Percentiles rank a stretch among this genome's conserved stretches.
phyloP scores from a whole-genome alignment of 2,113 vertebrate species.

The Passer montanus region DNA sequence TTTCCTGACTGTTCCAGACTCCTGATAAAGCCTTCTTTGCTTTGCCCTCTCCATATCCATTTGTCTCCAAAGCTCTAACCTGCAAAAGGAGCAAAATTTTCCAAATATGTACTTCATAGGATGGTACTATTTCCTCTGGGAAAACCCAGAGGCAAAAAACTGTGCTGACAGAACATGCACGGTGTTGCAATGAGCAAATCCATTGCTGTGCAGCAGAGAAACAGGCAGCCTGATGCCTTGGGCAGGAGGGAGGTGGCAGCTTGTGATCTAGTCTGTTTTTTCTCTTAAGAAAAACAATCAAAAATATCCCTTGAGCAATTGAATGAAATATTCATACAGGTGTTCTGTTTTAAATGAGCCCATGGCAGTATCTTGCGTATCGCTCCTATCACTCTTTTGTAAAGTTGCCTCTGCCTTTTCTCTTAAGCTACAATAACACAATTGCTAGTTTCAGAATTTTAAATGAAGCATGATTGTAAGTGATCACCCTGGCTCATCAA shows the following conservation, averaged over 20 bases:
- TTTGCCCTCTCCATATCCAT: neutral
- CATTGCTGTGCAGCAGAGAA: neutral
- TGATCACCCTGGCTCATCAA: neutral
- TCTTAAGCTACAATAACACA: neutral
- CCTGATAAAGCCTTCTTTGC: neutral
- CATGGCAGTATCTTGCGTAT: neutral
- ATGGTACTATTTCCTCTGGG: neutral
- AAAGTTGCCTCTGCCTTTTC: neutral
- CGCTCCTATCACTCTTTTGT: fast-evolving
- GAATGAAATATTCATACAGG: neutral
- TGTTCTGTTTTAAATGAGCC: neutral
- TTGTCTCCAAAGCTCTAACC: neutral
- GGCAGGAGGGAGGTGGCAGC: neutral
- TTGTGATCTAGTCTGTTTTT: neutral
- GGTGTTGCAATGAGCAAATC: neutral
- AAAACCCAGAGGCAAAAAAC: neutral
- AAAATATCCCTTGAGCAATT: neutral
- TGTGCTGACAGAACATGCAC: neutral
- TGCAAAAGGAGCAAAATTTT: neutral
- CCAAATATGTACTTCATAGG: neutral
- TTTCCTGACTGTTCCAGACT: neutral
- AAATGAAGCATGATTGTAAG: neutral
- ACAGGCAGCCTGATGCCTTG: neutral
- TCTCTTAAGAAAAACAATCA: neutral
- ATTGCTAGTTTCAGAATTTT: neutral